Conservation (phyloP, 2,797 vertebrate genomes). For the Neosilurus hyrtlii region DNA sequence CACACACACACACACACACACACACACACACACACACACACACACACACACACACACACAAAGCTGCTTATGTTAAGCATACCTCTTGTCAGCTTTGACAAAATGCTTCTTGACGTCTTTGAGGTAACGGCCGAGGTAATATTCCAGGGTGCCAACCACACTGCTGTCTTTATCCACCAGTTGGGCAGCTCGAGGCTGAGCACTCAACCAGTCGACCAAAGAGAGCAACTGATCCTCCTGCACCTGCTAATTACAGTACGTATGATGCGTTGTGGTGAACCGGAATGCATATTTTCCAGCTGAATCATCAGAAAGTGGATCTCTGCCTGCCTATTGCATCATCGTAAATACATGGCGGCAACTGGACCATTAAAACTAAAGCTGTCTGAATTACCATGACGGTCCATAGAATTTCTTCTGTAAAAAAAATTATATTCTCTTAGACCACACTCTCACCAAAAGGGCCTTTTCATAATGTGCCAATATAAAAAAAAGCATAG, state of each 20-base stretch:
- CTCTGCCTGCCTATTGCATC: background rate
- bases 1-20: background rate
- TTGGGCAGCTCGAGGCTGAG: constrained; percentile 92
- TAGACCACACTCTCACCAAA: no score
- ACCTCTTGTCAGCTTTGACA: constrained; percentile 95
- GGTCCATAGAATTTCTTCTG: background rate
- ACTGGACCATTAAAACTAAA: background rate
- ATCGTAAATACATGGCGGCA: background rate
- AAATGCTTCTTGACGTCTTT: constrained; percentile 95
- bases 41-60: background rate
- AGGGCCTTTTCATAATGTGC: no score
- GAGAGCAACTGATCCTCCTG: constrained; percentile 93
- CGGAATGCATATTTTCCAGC: background rate
- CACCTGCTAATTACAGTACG: constrained; percentile 75
- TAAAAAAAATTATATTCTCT: no score
- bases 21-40: background rate
- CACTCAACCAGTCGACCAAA: constrained; percentile 92
- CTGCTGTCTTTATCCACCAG: constrained; percentile 93
- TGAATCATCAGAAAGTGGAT: background rate
- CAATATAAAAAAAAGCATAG: no score
- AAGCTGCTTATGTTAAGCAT: background rate
- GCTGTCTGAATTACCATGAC: background rate
- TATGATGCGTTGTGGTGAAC: background rate
- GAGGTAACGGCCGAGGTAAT: constrained; percentile 88
- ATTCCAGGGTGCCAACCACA: constrained; percentile 89